Evolutionary conservation across 2,888 invertebrate genomes (phyloP).

Genomic region (Scrobipalpa costella): DNA sequence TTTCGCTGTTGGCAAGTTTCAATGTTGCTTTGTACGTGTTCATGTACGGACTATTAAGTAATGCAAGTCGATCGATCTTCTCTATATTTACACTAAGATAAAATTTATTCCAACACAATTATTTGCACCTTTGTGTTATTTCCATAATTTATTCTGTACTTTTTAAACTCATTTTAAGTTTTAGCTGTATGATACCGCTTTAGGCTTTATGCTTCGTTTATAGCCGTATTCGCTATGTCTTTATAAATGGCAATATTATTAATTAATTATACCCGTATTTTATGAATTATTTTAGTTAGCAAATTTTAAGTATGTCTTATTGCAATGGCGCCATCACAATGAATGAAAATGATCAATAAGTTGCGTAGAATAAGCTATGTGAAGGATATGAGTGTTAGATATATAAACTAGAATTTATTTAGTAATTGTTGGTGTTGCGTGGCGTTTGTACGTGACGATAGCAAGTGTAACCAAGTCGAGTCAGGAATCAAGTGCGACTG

Average conservation of each 20-base stretch:
- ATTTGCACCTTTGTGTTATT: constrained; percentile 52
- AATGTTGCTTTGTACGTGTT: constrained; percentile 43
- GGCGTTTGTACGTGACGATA: constrained; percentile 52
- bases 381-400: constrained; percentile 65
- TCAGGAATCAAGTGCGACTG: constrained; percentile 64
- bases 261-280: constrained; percentile 63
- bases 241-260: constrained; percentile 60
- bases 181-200: constrained; percentile 74
- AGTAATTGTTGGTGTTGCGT: constrained; percentile 69
- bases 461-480: constrained; percentile 43
- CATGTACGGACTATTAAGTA: constrained; percentile 41
- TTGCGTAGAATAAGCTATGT: constrained; percentile 63
- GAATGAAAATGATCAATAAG: constrained; percentile 59
- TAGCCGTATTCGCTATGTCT: constrained; percentile 62
- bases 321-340: constrained; percentile 74
- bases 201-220: constrained; percentile 63
- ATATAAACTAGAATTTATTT: constrained; percentile 66
- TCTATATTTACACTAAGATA: constrained; percentile 22
- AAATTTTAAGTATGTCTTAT: constrained; percentile 66
- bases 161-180: constrained; percentile 55
- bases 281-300: constrained; percentile 66
- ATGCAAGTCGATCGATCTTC: constrained; percentile 34
- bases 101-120: constrained; percentile 37
- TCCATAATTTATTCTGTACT: constrained; percentile 70
- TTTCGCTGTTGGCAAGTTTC: constrained; percentile 24